Conservation (phyloP, 2,113 vertebrate species). For the Pungitius pungitius region DNA sequence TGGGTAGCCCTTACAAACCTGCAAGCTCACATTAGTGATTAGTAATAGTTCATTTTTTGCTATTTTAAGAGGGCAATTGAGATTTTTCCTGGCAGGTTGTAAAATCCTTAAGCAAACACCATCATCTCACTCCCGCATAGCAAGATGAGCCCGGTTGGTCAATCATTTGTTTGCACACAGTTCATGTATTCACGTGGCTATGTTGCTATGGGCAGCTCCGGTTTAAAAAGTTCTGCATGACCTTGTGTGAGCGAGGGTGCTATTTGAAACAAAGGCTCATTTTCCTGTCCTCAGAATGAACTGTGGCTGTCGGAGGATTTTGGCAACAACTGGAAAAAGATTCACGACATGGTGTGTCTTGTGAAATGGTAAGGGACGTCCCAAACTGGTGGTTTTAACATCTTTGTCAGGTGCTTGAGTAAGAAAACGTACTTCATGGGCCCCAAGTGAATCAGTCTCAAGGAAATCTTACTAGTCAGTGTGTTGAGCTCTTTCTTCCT, state of each 20-base stretch:
- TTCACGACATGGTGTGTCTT: constrained; percentile 88
- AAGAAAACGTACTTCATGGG: constrained; percentile 3
- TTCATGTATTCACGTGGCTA: constrained; percentile 26
- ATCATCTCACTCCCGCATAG: constrained; percentile 4
- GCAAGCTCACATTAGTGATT: neutral
- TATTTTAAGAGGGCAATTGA: neutral
- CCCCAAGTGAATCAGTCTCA: constrained; percentile 1
- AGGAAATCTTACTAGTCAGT: neutral
- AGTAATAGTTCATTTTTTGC: neutral
- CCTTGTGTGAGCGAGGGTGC: neutral
- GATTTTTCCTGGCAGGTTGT: neutral
- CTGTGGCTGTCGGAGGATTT: constrained; percentile 92
- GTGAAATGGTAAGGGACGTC: constrained; percentile 89
- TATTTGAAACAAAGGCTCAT: neutral
- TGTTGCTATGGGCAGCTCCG: neutral
- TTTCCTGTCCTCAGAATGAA: constrained; percentile 80
- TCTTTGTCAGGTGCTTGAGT: neutral
- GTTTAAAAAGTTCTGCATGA: neutral
- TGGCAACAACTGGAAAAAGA: constrained; percentile 85
- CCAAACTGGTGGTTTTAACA: neutral
- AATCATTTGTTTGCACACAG: constrained; percentile 35
- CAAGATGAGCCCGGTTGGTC: neutral
- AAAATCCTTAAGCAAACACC: constrained; percentile 4
- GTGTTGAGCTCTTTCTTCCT: neutral
- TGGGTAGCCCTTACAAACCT: neutral